phyloP scores from a whole-genome alignment of 1,140 invertebrate genomes.

The Ectropis grisescens region DNA sequence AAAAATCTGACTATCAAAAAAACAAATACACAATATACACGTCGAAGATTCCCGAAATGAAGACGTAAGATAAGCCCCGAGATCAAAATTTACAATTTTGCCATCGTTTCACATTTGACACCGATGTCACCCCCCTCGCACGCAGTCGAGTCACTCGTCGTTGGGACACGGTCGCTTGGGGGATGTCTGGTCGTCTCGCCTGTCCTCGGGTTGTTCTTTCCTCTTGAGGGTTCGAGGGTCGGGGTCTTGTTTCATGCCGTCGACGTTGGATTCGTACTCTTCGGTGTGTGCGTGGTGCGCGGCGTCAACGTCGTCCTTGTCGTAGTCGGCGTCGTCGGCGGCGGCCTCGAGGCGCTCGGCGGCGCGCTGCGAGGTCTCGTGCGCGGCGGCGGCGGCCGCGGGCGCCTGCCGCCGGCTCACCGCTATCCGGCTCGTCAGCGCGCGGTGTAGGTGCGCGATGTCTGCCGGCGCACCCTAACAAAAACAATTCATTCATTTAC shows the following conservation, averaged over 20 bases:
- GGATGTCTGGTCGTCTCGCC: constrained; percentile 36
- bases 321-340: constrained; percentile 29
- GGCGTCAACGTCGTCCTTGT: constrained; percentile 23
- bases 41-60: no score
- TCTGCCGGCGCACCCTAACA: constrained; percentile 83
- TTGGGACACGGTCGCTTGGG: constrained; percentile 57
- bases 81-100: no score
- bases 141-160: no score
- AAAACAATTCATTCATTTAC: constrained; percentile 8
- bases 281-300: constrained; percentile 24
- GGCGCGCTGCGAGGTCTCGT: constrained; percentile 30
- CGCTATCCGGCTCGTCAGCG: constrained; percentile 63
- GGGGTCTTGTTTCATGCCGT: constrained; percentile 21
- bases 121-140: no score
- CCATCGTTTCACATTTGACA: no score
- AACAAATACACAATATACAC: no score
- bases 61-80: no score
- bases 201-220: constrained; percentile 40
- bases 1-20: no score
- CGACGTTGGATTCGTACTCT: constrained; percentile 21
- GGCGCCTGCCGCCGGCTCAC: constrained; percentile 26
- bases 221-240: constrained; percentile 43
- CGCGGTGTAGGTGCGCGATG: constrained; percentile 79
- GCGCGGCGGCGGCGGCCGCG: constrained; percentile 15
- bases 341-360: constrained; percentile 36